Base-by-base conservation (phyloP, 2,888 invertebrate genomes). In the Nymphalis polychloros region DNA sequence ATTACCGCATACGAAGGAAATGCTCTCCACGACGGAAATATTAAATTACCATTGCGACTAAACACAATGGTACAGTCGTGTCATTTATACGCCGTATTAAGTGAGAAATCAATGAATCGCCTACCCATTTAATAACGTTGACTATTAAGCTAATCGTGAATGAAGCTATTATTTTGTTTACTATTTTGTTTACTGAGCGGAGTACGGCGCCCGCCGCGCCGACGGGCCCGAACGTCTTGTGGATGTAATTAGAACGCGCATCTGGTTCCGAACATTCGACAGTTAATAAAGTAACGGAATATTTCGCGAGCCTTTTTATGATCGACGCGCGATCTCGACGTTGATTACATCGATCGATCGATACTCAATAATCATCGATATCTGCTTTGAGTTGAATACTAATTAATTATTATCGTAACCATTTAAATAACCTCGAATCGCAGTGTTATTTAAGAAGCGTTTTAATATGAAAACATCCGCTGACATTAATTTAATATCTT, bases 11-110 rank as follows among this genome's bases (percentile, higher is more conserved):
- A 65, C 67, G 64, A 61, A 73, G 77, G 77, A 77, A 75, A 75
- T 72, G 69, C 71, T 77, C 76, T 74, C 73, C 71, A 70, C 76
- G 72, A 69, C 76, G 78, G 79, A 81, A 73, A 76, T 73, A 76
- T 76, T 72, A 77, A 77, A 70, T 75, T 75, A 71, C 72, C 63
- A 66, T 67, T 53, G 72, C 69, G 70, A 72, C 68, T 72, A 67
- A 68, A 72, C 72, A 73, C 72, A 74, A 73, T 71, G 57, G 72
- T 52, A 52, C 49, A 31, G 41, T 61, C 55, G 65, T 61, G 64
- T 55, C 20, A 57, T 50, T 68, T 57, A 57, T 65, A 57, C n/a
- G 50, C 23, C 55, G 48, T 48, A 64, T 64, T 64, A 53, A 67
- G 52, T 20, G 63, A 62, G 41, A 52, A 47, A 53, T 53, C 49